Base-by-base conservation (phyloP, 2,888 invertebrate genomes). In the Nomada hirtipes region DNA sequence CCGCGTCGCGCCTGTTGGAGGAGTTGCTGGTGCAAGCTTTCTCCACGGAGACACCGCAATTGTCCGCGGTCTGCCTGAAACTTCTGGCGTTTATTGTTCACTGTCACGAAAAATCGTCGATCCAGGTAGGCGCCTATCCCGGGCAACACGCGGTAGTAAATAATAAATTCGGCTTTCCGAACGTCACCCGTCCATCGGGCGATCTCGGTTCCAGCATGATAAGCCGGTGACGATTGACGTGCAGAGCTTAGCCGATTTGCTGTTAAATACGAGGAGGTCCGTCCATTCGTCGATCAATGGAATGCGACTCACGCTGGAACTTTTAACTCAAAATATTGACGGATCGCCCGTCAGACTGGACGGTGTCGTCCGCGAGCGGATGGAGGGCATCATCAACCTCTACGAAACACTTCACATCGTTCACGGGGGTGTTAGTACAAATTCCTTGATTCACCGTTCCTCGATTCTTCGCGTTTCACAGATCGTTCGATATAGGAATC, bases 71-170 rank as follows among this genome's bases (percentile, higher is more conserved):
- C 0, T 87, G 82, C 20, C 71, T 87, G 60, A 78, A 84, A 47
- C 76, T 90, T 3, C 82, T 90, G 15, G 71, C 83, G 9, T 80
- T 79, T 57, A 81, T 90, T n/a, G 61, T 90, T n/a, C 76, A 53
- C 20, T 72, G 74, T 36, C 86, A 88, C 52, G 59, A 57, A 13
- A 53, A 59, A 61, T 81, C 76, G 20, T 60, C 68, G 42, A 9
- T 84, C 42, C 68, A 76, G 86, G 87, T 87, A 52, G 13, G 61
- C 15, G 36, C 36, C 36, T 36, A 36, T 7, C 36, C 0, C 0
- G 42, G 13, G 11, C 23, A 53, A 26, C 44, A 26, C 15, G 13
- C 20, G n/a, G 53, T 64, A 15, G 20, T 64, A 65, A 79, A 79
- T 70, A 60, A 71, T 55, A 60, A 20, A 60, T 55, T 53, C 36